phyloP scores from a whole-genome alignment of 2,888 invertebrate species.

The Shargacucullia verbasci region DNA sequence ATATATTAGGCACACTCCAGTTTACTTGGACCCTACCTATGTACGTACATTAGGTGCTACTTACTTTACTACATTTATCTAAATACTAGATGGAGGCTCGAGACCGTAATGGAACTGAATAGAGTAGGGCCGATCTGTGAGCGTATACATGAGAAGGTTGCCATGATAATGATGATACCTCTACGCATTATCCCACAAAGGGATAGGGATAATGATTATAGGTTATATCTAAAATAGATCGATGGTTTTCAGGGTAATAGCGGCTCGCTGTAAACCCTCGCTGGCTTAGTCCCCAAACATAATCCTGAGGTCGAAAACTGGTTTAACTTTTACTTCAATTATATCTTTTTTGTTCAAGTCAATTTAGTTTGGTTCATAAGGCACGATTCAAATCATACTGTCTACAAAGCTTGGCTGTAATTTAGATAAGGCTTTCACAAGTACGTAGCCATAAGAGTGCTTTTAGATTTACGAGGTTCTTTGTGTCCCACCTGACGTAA shows the following conservation, averaged over 20 bases:
- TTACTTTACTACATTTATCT: slow-evolving; percentile 50
- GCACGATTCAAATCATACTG: slow-evolving; percentile 3
- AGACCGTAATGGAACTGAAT: slow-evolving; percentile 40
- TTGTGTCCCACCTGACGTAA: slow-evolving; percentile 15
- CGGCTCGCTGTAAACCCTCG: slow-evolving; percentile 24
- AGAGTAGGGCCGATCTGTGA: slow-evolving; percentile 32
- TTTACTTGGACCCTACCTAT: slow-evolving; percentile 51
- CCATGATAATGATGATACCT: slow-evolving; percentile 55
- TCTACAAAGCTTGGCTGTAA: background rate
- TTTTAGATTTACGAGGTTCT: slow-evolving; percentile 9
- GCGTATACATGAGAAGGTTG: slow-evolving; percentile 43
- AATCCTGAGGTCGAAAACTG: slow-evolving; percentile 17
- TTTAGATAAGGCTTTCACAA: background rate
- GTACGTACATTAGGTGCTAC: slow-evolving; percentile 36
- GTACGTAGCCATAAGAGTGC: background rate
- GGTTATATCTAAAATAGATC: slow-evolving; percentile 59
- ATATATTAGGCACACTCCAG: slow-evolving; percentile 63
- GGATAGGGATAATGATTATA: slow-evolving; percentile 51
- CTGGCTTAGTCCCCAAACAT: slow-evolving; percentile 19
- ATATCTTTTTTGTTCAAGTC: slow-evolving; percentile 3
- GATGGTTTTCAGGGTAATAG: slow-evolving; percentile 32
- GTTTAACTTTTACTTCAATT: background rate
- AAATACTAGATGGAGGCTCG: slow-evolving; percentile 45
- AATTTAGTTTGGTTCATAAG: background rate
- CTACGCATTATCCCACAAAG: slow-evolving; percentile 52